phyloP scores from a whole-genome alignment of 2,797 vertebrate genomes.

The Anabas testudineus region DNA sequence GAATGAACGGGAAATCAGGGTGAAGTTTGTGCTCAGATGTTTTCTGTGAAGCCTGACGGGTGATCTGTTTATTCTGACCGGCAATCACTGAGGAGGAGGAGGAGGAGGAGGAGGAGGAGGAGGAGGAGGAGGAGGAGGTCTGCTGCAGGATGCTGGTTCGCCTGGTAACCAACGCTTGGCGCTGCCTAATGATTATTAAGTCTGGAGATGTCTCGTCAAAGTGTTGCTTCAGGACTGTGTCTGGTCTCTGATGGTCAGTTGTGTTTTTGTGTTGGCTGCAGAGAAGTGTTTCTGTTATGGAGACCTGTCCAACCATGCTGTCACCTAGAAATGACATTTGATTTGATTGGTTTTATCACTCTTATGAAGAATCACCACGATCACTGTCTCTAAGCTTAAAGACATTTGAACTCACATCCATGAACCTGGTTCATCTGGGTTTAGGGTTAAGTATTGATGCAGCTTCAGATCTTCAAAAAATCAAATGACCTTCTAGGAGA shows the following conservation, averaged over 20 bases:
- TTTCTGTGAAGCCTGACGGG: slow-evolving; percentile 23
- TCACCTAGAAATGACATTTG: too few species aligned
- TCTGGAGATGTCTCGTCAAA: neutral
- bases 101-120: slow-evolving; percentile 8
- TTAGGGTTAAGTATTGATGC: too few species aligned
- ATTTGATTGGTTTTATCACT: too few species aligned
- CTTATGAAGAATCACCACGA: too few species aligned
- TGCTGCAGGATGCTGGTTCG: slow-evolving; percentile 54
- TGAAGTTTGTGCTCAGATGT: slow-evolving; percentile 31
- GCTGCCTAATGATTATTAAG: slow-evolving; percentile 17
- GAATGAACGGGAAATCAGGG: too few species aligned
- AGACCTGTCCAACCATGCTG: neutral
- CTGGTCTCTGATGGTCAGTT: neutral
- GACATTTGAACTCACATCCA: too few species aligned
- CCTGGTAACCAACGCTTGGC: slow-evolving; percentile 33
- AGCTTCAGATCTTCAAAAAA: too few species aligned
- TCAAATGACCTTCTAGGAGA: too few species aligned
- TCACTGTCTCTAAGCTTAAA: too few species aligned
- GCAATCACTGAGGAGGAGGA: slow-evolving; percentile 42
- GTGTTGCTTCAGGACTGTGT: slow-evolving; percentile 30
- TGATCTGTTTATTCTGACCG: slow-evolving; percentile 55
- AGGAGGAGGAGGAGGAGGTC: slow-evolving; percentile 7
- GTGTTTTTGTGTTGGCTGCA: neutral
- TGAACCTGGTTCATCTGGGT: too few species aligned
- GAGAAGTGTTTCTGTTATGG: neutral